Evolutionary conservation across 2,113 vertebrate genomes (phyloP), one percentile per base, ranked within the genome.

Genomic region (Nerophis ophidion): DNA sequence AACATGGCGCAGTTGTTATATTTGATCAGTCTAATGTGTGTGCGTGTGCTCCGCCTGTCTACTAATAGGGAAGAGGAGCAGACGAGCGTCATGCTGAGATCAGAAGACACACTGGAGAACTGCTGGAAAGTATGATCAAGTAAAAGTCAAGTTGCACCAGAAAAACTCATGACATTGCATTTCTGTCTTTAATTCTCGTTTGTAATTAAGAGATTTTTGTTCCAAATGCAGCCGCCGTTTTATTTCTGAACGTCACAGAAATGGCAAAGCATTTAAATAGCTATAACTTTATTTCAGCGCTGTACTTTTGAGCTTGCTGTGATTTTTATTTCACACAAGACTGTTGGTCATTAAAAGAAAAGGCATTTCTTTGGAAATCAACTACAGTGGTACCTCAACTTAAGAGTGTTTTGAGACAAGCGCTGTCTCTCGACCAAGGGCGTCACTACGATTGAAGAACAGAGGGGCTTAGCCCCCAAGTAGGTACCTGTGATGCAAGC

Each of bases 21-120:
- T 33, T 82, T 74, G 79, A 85, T 74, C 76, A 74, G 68, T 59
- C 70, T 81, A 79, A 84, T 55, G 60, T 58, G 40, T 76, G 62
- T 59, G 17, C 69, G 70, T 62, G 66, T 10, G 46, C 69, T 63
- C 66, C 65, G 68, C 60, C 59, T 71, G 64, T 77, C 63, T 79
- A 74, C 70, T 76, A 79, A 77, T 78, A 66, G 52, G 72, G 76
- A 77, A 81, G 79, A 76, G 81, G 80, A 83, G 77, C 68, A 61
- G 65, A 76, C 58, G 51, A 76, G 72, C 65, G n/a, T 16, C 82
- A 45, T 77, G 84, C 75, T 76, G 84, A 82, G 80, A 86, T 88
- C 78, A 88, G 86, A 88, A 79, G 82, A 84, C 83, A 79, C 82
- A 81, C 76, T 52, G 47, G 76, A 78, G 78, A 61, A 57, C 47